Conservation (phyloP, 1,140 invertebrate genomes). For the Monochamus saltuarius region DNA sequence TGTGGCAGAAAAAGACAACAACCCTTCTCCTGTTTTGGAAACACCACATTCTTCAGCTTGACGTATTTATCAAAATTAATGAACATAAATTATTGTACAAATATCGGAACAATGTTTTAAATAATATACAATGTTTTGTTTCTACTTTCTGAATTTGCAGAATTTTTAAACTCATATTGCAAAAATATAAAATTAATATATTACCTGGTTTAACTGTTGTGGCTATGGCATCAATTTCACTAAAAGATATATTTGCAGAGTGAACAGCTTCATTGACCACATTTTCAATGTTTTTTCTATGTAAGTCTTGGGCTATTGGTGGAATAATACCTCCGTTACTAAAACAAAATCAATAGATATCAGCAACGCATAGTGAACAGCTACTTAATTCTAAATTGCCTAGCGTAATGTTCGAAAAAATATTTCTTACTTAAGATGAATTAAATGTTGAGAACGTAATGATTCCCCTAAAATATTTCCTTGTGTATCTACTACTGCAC, state of each 20-base stretch:
- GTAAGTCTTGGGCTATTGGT: conserved; percentile 77
- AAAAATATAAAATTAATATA: neutral
- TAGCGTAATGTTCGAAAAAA: neutral
- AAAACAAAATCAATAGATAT: conserved; percentile 7
- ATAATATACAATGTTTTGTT: too few relatives aligned
- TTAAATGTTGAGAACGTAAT: conserved; percentile 71
- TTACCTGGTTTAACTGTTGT: conserved; percentile 83
- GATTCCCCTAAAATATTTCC: conserved; percentile 79
- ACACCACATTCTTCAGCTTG: neutral
- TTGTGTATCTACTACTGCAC: conserved; percentile 75
- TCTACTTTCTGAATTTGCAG: too few relatives aligned
- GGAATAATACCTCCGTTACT: conserved; percentile 93
- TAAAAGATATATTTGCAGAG: conserved; percentile 64
- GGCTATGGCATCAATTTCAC: conserved; percentile 87
- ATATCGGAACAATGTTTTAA: too few relatives aligned
- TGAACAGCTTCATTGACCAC: conserved; percentile 71
- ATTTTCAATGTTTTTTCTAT: conserved; percentile 74
- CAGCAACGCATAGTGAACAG: neutral
- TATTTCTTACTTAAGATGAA: conserved; percentile 67
- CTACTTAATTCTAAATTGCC: neutral
- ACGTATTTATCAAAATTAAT: too few relatives aligned
- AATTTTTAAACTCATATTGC: neutral
- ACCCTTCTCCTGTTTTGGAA: conserved; percentile 12
- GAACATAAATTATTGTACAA: too few relatives aligned
- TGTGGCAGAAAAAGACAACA: conserved; percentile 36